These are phyloP conservation scores for Pogonus chalceus DNA, from an alignment of 1,140 invertebrate genomes.

Conservation along the genomic window DNA sequence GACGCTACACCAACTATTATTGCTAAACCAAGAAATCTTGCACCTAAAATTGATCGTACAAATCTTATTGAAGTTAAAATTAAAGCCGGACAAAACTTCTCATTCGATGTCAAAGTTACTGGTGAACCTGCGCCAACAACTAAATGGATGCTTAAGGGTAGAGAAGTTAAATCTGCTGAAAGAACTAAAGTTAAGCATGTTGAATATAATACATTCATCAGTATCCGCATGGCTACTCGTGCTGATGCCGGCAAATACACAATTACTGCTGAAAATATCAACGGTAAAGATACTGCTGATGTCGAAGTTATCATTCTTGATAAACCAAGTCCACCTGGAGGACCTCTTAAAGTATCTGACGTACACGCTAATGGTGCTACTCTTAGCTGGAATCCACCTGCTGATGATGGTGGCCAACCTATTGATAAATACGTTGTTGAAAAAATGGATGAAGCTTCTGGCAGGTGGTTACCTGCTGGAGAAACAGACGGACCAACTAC, in stretches of 20 bases:
- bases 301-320: constrained; percentile 89
- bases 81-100: constrained; percentile 81
- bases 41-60: constrained; percentile 80
- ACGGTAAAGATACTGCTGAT: constrained; percentile 84
- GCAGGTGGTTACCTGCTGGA: constrained; percentile 85
- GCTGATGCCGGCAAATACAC: constrained; percentile 86
- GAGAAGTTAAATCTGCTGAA: constrained; percentile 60
- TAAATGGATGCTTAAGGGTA: constrained; percentile 70
- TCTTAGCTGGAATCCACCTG: constrained; percentile 80
- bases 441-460: constrained; percentile 87
- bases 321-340: constrained; percentile 80
- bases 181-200: constrained; percentile 65
- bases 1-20: constrained; percentile 79
- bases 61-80: constrained; percentile 76
- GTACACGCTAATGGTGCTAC: constrained; percentile 78
- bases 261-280: constrained; percentile 84
- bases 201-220: constrained; percentile 86
- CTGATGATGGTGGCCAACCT: constrained; percentile 82
- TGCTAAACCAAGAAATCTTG: constrained; percentile 77
- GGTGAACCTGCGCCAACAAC: constrained; percentile 86
- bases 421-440: constrained; percentile 88
- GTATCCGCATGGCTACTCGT: constrained; percentile 73
- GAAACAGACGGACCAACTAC: constrained; percentile 76
- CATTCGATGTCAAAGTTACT: constrained; percentile 71
- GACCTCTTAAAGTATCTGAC: constrained; percentile 79